Base-by-base conservation (phyloP, 1,140 invertebrate species). In the Metopolophium dirhodum region DNA sequence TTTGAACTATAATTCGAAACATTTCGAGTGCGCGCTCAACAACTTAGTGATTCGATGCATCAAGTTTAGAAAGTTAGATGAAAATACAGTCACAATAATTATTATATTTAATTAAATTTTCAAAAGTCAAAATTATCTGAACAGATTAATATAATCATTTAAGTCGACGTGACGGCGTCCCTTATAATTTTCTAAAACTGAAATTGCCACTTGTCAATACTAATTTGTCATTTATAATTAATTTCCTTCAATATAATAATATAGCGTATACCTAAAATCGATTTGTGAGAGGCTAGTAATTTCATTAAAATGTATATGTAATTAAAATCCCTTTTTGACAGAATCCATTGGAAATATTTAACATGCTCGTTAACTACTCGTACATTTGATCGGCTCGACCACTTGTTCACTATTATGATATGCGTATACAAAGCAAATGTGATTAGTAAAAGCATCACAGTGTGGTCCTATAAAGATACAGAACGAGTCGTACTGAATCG, bases 161-260 rank as follows among this genome's bases (percentile, higher is more conserved):
- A 77, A 77, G 61, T n/a, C 61, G 11, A 77, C 61, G 61, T 77
- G 61, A 77, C 61, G 14, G n/a, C 61, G 61, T 77, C 30, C 61
- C n/a, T n/a, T 77, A 77, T 77, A 77, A 77, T 77, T 77, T 77
- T 77, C 61, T 77, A 30, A 77, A 77, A 77, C 61, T n/a, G 30
- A 20, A 77, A 77, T 77, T n/a, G 14, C n/a, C 30, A n/a, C 30
- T 68, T 77, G 61, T 77, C 61, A 77, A 77, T 77, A 77, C 6
- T 77, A 77, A 77, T 77, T 77, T 77, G 61, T n/a, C 61, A 77
- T 77, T 77, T 77, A 77, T 77, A 77, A 77, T 77, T 77, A 77
- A 77, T 77, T 77, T 77, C n/a, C 61, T n/a, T 77, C 61, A 18
- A 77, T 77, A 77, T 77, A 35, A 77, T 77, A 77, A 68, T 77